Percentiles rank a stretch among this genome's conserved stretches.
Evolutionary conservation across 2,888 invertebrate species (phyloP).

Genomic region (Allophyes oxyacanthae): DNA sequence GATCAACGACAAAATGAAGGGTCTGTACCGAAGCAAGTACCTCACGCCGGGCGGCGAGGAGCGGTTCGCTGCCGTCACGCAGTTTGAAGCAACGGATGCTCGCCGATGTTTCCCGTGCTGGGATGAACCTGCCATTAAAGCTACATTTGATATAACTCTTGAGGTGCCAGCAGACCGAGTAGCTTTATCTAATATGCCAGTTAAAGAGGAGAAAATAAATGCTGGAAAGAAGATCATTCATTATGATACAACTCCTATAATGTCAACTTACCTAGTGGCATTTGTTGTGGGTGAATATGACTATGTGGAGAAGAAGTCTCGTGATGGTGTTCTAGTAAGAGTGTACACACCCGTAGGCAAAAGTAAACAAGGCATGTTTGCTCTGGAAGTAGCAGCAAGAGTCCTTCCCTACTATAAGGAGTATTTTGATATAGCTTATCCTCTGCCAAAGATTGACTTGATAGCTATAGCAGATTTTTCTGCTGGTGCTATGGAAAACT

Average conservation of each 20-base stretch:
- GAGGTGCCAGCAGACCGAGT: constrained; percentile 94
- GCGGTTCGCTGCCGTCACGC: constrained; percentile 96
- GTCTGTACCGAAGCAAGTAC: constrained; percentile 98
- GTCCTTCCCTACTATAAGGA: constrained; percentile 98
- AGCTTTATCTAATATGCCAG: constrained; percentile 98
- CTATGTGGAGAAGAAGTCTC: constrained; percentile 95
- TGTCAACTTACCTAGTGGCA: constrained; percentile 98
- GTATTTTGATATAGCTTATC: constrained; percentile 98
- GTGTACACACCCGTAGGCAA: constrained; percentile 97
- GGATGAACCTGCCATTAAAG: constrained; percentile 99
- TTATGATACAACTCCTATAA: constrained; percentile 96
- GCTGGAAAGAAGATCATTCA: constrained; percentile 89
- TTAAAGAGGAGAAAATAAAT: constrained; percentile 82
- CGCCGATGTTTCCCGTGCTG: constrained; percentile 98
- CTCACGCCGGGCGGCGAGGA: constrained; percentile 92
- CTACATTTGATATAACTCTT: constrained; percentile 97
- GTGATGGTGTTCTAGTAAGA: constrained; percentile 94
- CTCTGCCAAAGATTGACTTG: constrained; percentile 98
- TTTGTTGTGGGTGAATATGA: constrained; percentile 98
- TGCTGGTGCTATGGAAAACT: constrained; percentile 99
- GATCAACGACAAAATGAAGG: constrained; percentile 97
- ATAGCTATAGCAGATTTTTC: constrained; percentile 99
- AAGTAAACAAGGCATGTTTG: constrained; percentile 97
- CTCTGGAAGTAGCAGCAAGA: constrained; percentile 97
- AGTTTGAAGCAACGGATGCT: constrained; percentile 97